Conservation (phyloP, 1,140 invertebrate genomes). For the Daktulosphaira vitifoliae region DNA sequence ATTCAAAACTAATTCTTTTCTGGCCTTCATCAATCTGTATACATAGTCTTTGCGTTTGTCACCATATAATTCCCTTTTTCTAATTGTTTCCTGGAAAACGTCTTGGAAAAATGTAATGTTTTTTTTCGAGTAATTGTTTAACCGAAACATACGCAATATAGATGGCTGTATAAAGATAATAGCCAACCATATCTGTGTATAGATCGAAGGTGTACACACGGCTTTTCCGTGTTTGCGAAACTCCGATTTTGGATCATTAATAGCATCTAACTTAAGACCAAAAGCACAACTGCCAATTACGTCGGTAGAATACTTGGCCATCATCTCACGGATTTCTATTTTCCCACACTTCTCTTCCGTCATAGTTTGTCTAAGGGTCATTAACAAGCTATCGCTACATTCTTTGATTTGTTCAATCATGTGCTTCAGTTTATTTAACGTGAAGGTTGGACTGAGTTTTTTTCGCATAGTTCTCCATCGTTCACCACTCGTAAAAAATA, state of each 20-base stretch:
- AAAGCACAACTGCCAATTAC: constrained; percentile 55
- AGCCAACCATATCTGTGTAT: constrained; percentile 46
- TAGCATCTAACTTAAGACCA: constrained; percentile 52
- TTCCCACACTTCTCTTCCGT: constrained; percentile 40
- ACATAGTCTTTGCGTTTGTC: constrained; percentile 43
- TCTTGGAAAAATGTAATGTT: constrained; percentile 39
- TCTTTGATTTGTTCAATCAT: constrained; percentile 39
- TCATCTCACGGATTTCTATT: constrained; percentile 50
- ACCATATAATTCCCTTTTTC: constrained; percentile 37
- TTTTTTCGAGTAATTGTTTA: constrained; percentile 13
- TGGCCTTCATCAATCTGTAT: constrained; percentile 14
- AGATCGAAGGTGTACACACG: constrained; percentile 39
- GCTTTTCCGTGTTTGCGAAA: constrained; percentile 44
- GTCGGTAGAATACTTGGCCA: constrained; percentile 54
- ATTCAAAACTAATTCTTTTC: constrained; percentile 13
- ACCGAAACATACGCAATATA: neutral
- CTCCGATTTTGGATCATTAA: constrained; percentile 48
- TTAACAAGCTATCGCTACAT: constrained; percentile 38
- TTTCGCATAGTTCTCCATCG: constrained; percentile 42
- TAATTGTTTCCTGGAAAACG: constrained; percentile 39
- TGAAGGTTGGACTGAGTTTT: constrained; percentile 41
- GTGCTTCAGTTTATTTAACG: constrained; percentile 38
- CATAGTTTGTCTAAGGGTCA: constrained; percentile 38
- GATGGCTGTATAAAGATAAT: constrained; percentile 38
- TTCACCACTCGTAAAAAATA: constrained; percentile 40